Conservation (phyloP, 1,140 invertebrate genomes). For the Aradophagus sp. region DNA sequence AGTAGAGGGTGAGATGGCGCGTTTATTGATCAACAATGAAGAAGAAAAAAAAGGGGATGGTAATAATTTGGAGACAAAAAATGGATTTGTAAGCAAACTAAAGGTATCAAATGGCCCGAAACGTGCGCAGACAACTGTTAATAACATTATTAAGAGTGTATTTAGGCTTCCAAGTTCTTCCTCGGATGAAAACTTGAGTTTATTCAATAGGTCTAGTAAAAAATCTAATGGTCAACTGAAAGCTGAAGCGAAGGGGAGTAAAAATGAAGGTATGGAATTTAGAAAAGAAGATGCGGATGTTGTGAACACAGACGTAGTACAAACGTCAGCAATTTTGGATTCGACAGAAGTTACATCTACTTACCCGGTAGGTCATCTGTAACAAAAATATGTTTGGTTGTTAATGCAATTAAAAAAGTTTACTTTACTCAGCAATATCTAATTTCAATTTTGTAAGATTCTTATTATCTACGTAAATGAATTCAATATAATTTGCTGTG, state of each 20-base stretch:
- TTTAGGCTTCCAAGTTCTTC: slow-evolving; percentile 59
- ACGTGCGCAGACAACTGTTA: slow-evolving; percentile 61
- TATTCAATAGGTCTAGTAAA: slow-evolving; percentile 30
- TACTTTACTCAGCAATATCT: too few relatives aligned
- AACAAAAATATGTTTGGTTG: neutral
- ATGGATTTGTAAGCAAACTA: slow-evolving; percentile 25
- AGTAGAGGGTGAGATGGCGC: slow-evolving; percentile 1
- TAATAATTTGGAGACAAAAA: neutral
- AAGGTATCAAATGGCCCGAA: slow-evolving; percentile 59
- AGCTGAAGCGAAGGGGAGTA: slow-evolving; percentile 43
- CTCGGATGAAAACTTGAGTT: slow-evolving; percentile 38
- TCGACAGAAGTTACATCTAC: slow-evolving; percentile 60
- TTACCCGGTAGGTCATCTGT: slow-evolving; percentile 64
- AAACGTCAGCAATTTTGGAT: slow-evolving; percentile 67
- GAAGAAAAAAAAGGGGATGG: slow-evolving; percentile 1
- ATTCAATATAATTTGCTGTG: too few relatives aligned
- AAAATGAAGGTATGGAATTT: slow-evolving; percentile 40
- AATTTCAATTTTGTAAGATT: too few relatives aligned
- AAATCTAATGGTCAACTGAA: slow-evolving; percentile 60
- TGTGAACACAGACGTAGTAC: slow-evolving; percentile 59
- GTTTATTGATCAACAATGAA: slow-evolving; percentile 14
- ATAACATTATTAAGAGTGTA: slow-evolving; percentile 65
- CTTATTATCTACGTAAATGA: too few relatives aligned
- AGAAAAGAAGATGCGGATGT: slow-evolving; percentile 56
- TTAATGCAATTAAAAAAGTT: too few relatives aligned